Evolutionary conservation across 1,140 invertebrate species (phyloP), one percentile per base, ranked within the genome.

Genomic region (Zeugodacus cucurbitae): DNA sequence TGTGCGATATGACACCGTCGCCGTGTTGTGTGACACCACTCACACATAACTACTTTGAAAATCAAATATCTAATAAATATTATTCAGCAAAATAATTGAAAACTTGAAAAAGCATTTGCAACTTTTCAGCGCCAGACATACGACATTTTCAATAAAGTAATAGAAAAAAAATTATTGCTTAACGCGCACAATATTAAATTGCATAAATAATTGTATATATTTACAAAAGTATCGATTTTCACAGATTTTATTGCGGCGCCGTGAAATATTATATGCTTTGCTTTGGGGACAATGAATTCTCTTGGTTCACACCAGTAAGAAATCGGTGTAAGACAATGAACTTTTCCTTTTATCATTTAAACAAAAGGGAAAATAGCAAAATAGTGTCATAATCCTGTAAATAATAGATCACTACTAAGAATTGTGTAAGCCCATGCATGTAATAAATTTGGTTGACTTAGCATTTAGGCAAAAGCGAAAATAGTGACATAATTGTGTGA

Each of bases 1-100:
- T 48, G 41, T 48, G 74, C 17, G 74, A 82, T 82, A 48, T 54
- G 74, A 82, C 41, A 82, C 74, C 74, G n/a, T 82, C 41, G 74
- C 41, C 41, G 26, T 10, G 8, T n/a, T 48, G 4, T 82, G 48
- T 26, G 41, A 26, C n/a, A 22, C n/a, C n/a, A 22, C n/a, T 48
- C n/a, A 82, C 22, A 37, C 17, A 74, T 37, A 70, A 10, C 64
- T 32, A 37, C 32, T 4, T 17, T 17, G 7, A 17, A 74, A 22
- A 74, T 22, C 17, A 74, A 22, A 74, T 22, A 22, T 37, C 34
- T 17, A 10, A 37, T n/a, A 41, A 74, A 37, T 37, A 74, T 20
- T 74, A 37, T 32, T 37, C 48, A 54, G 48, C 48, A 54, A 54
- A 20, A 54, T 54, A 2, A 0, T 17, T 54, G 0, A 54, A 54